phyloP scores from a whole-genome alignment of 2,797 vertebrate genomes.

The Helicolenus hilgendorfi region DNA sequence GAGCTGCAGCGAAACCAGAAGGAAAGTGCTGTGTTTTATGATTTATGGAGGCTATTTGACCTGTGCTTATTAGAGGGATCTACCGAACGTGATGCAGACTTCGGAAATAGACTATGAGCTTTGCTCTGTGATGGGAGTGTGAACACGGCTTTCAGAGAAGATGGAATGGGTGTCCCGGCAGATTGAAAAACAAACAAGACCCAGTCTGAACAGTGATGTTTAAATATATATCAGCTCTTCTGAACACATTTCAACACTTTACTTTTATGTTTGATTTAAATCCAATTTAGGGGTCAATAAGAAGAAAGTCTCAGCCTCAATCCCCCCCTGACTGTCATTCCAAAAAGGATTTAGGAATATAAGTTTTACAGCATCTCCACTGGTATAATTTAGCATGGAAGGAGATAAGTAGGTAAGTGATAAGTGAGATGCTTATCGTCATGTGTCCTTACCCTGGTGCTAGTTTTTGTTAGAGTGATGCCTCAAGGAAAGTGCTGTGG shows the following conservation, averaged over 20 bases:
- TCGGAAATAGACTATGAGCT: constrained; percentile 78
- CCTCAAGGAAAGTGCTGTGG: constrained; percentile 11
- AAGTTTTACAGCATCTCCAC: constrained; percentile 3
- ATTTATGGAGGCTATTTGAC: constrained; percentile 91
- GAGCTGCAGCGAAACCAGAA: constrained; percentile 80
- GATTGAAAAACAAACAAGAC: constrained; percentile 77
- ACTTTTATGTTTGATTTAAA: not conserved
- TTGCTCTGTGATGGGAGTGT: constrained; percentile 51
- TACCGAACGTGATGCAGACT: constrained; percentile 80
- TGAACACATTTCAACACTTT: constrained; percentile 3
- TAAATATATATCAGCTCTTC: constrained; percentile 33
- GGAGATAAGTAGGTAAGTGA: constrained; percentile 6
- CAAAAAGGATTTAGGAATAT: not conserved
- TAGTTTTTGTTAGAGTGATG: constrained; percentile 26
- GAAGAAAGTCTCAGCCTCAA: constrained; percentile 3
- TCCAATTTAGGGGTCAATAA: constrained; percentile 27
- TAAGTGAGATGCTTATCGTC: constrained; percentile 28
- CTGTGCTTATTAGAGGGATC: constrained; percentile 88
- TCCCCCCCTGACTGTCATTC: not conserved
- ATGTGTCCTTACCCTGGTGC: constrained; percentile 7
- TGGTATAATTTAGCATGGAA: constrained; percentile 5
- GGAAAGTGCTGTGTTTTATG: constrained; percentile 86
- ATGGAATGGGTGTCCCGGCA: constrained; percentile 62
- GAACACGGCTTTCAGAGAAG: constrained; percentile 56
- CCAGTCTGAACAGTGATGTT: constrained; percentile 22